Base-by-base conservation (phyloP, 2,797 vertebrate species). In the Chaetodon trifasciatus region DNA sequence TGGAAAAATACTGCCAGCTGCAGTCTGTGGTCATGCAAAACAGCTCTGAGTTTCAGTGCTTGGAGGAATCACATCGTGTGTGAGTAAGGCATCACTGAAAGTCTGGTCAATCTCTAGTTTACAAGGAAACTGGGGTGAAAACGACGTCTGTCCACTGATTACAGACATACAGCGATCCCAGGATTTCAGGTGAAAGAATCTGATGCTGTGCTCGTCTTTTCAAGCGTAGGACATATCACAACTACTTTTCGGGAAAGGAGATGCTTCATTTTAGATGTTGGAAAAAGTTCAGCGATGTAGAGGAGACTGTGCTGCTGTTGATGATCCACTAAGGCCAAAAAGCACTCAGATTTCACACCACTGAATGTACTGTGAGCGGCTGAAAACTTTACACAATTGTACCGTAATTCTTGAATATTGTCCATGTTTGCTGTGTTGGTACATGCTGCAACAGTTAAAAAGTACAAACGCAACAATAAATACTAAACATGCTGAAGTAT, bases 1-100 rank as follows among this genome's bases (percentile, higher is more conserved):
- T 89, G 89, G 88, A 93, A 93, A 89, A 85, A 1, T 84, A 91
- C 91, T 61, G 81, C 70, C 2, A 13, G 68, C 28, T 23, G 35
- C 73, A 76, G 57, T 16, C 60, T 81, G 80, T 53, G 65, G 62
- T 3, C 78, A 91, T 91, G 93, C 88, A 92, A 93, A 93, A 57
- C 82, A 85, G 57, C 67, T 24, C 6, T 0, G 16, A 44, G 81
- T 75, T 57, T 86, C 87, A 57, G 83, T 39, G 67, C n/a, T 37
- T 52, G 39, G 44, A 39, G 28, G 28, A 57, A 28, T 32, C 56
- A 55, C 23, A 50, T 37, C 1, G 4, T 23, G n/a, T 60, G n/a
- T 7, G 35, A 61, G 50, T 0, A 44, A 44, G 32, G 44, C 23
- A 0, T 46, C 42, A 17, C 57, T 23, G 9, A 61, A 62, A 46